A percentile compares a stretch with the other conserved stretches of the same genome.
Conservation (phyloP, 2,797 vertebrate genomes). For the Rhadinocentrus ornatus region DNA sequence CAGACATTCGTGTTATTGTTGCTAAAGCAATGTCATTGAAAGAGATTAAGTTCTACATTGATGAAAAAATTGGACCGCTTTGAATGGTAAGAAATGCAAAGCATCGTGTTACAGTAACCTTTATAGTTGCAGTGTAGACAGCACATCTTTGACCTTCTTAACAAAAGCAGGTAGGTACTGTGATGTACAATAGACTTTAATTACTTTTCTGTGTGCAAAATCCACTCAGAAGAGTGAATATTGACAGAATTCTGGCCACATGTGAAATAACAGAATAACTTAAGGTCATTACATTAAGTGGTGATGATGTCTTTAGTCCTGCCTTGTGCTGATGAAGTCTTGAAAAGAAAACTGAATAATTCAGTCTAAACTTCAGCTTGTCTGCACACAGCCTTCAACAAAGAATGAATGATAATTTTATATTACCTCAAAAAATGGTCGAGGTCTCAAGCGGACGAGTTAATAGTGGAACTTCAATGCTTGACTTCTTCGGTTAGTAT, state of each 20-base stretch:
- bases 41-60: conserved; percentile 39
- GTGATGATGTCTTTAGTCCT: conserved; percentile 51
- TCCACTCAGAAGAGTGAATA: conserved; percentile 57
- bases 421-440: conserved; percentile 33
- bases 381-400: conserved; percentile 12
- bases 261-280: conserved; percentile 66
- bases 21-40: conserved; percentile 25
- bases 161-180: conserved; percentile 69
- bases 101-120: conserved; percentile 51
- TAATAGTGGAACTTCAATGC: conserved; percentile 26
- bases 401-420: conserved; percentile 38
- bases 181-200: conserved; percentile 69
- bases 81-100: conserved; percentile 55
- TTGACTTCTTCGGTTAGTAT: conserved; percentile 34
- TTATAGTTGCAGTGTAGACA: conserved; percentile 33
- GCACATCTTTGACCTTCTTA: conserved; percentile 67
- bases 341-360: conserved; percentile 14
- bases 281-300: conserved; percentile 67
- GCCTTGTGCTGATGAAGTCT: conserved; percentile 35
- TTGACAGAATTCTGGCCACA: conserved; percentile 49
- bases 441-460: conserved; percentile 28
- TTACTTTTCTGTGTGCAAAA: conserved; percentile 72
- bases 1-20: conserved; percentile 13
- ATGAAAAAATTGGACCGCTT: conserved; percentile 39
- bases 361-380: conserved; percentile 4